phyloP scores from a whole-genome alignment of 2,797 vertebrate species.

The Scolopax bukidnonensis region DNA sequence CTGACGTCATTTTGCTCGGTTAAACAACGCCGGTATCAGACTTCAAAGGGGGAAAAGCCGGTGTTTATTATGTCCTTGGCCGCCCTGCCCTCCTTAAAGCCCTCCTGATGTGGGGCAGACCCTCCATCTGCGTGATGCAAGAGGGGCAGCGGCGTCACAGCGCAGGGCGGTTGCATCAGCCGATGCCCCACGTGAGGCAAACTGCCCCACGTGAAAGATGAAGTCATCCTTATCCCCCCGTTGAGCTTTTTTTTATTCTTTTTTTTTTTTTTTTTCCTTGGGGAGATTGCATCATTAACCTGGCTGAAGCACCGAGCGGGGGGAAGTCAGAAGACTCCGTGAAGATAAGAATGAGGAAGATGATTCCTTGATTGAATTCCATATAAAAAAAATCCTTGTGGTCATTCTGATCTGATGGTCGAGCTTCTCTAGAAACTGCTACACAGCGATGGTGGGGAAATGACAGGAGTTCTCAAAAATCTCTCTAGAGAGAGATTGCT shows the following conservation, averaged over 20 bases:
- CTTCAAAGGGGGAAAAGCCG: background rate
- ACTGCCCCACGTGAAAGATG: background rate
- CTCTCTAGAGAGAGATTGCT: background rate
- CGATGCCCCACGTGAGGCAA: background rate
- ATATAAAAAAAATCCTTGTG: background rate
- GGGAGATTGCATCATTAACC: background rate
- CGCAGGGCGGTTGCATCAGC: background rate
- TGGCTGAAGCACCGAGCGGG: background rate
- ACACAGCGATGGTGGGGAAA: background rate
- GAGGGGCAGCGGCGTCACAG: background rate
- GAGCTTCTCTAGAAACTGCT: background rate
- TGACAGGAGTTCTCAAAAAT: background rate
- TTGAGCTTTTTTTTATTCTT: no score
- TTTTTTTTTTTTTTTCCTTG: background rate
- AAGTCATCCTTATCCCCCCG: background rate
- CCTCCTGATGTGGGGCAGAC: background rate
- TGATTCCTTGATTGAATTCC: background rate
- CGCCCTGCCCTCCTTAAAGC: background rate
- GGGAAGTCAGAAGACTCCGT: background rate
- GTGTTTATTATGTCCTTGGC: accelerated
- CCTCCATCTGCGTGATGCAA: background rate
- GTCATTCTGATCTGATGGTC: no score
- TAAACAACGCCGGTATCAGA: accelerated
- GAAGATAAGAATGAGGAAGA: background rate
- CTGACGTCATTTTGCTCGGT: background rate